A percentile compares a stretch with the other conserved stretches of the same genome.
phyloP scores from a whole-genome alignment of 2,113 vertebrate species.

The Azemiops feae region DNA sequence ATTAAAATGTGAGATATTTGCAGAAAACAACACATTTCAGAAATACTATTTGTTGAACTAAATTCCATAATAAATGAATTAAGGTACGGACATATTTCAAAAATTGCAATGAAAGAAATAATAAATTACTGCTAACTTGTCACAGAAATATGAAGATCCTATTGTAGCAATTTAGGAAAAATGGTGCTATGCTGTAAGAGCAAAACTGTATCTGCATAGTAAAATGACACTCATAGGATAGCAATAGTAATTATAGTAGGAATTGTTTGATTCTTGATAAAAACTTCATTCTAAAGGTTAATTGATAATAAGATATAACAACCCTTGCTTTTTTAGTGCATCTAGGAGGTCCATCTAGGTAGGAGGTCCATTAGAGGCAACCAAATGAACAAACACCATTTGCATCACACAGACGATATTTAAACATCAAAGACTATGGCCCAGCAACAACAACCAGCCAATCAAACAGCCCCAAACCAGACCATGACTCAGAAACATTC shows the following conservation, averaged over 20 bases:
- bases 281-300: not conserved
- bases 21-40: not conserved
- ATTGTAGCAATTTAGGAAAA: not conserved
- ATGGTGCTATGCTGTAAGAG: not conserved
- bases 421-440: too few species aligned
- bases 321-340: not conserved
- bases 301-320: not conserved
- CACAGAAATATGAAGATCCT: not conserved
- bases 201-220: not conserved
- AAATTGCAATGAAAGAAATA: not conserved
- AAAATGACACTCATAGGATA: not conserved
- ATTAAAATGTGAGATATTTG: not conserved
- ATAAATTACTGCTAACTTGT: not conserved
- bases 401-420: too few species aligned
- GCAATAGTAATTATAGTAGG: not conserved
- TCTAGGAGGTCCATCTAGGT: not conserved
- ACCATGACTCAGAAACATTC: too few species aligned
- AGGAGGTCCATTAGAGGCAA: too few species aligned
- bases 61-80: not conserved
- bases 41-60: not conserved
- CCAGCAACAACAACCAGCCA: too few species aligned
- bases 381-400: too few species aligned
- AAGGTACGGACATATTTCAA: not conserved
- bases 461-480: too few species aligned
- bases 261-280: constrained; percentile 3